These are phyloP conservation scores for Drosophila formosana DNA, from an alignment of 2,888 invertebrate genomes.

Conservation along the genomic window DNA sequence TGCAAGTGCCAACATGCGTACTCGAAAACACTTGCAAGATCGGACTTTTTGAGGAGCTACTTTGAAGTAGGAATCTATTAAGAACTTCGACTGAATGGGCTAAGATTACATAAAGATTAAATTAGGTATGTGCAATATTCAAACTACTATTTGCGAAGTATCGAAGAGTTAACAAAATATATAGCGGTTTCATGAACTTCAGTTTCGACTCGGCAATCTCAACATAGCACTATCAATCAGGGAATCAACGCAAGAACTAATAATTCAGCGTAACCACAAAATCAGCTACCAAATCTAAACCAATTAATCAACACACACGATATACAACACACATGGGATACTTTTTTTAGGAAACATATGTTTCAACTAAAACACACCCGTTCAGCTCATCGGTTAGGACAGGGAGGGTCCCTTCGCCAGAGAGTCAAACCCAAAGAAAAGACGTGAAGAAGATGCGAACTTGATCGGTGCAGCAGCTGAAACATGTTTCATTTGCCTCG, in stretches of 20 bases:
- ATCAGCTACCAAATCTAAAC: conserved; percentile 64
- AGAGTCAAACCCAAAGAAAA: conserved; percentile 6
- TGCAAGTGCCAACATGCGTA: background rate
- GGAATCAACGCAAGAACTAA: conserved; percentile 27
- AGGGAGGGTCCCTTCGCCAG: conserved; percentile 37
- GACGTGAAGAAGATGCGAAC: conserved; percentile 49
- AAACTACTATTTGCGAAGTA: no score
- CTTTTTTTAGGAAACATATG: conserved; percentile 66
- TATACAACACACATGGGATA: conserved; percentile 13
- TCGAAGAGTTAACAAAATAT: no score
- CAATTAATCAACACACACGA: conserved; percentile 68
- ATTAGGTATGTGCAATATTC: no score
- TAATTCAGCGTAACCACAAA: conserved; percentile 45
- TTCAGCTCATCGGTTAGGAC: background rate
- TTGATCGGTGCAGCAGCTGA: conserved; percentile 71
- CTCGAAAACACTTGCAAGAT: background rate
- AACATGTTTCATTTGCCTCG: conserved; percentile 65
- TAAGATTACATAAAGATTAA: no score
- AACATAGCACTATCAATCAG: conserved; percentile 41
- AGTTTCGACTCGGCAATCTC: conserved; percentile 30
- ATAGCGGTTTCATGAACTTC: background rate
- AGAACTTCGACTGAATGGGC: no score
- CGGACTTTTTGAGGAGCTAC: background rate
- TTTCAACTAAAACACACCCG: conserved; percentile 54
- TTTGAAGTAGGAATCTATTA: no score